A percentile compares a stretch with the other conserved stretches of the same genome.
Conservation (phyloP, 2,113 vertebrate genomes). For the Oryzias curvinotus region DNA sequence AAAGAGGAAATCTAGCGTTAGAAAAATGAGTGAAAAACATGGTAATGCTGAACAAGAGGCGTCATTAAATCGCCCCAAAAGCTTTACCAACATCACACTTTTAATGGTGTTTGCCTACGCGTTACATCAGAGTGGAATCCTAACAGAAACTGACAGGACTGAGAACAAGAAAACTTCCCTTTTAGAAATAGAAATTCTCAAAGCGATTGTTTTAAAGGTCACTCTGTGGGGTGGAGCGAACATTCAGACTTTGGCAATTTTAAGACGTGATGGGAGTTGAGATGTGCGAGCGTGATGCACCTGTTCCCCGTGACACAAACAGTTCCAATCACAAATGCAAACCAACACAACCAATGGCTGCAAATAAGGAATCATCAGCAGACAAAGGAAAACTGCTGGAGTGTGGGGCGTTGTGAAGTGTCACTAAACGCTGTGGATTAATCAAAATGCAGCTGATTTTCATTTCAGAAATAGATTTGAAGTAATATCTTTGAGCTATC, state of each 20-base stretch:
- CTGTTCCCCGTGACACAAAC: conserved; percentile 29
- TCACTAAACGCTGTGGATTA: too few relatives aligned
- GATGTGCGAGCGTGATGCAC: conserved; percentile 5
- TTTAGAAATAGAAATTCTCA: conserved; percentile 1
- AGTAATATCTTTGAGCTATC: too few relatives aligned
- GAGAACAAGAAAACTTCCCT: background rate
- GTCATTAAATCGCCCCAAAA: too few relatives aligned
- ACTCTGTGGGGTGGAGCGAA: conserved; percentile 16
- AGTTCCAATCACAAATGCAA: background rate
- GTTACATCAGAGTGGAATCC: background rate
- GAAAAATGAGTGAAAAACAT: background rate
- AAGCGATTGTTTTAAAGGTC: conserved; percentile 20
- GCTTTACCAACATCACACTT: too few relatives aligned
- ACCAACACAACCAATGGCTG: background rate
- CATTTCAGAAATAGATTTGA: too few relatives aligned
- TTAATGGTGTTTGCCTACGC: too few relatives aligned
- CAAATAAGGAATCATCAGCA: too few relatives aligned
- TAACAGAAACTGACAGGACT: background rate
- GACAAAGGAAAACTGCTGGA: too few relatives aligned
- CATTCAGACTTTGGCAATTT: conserved; percentile 14
- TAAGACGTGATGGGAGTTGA: conserved; percentile 16
- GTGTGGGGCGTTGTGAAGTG: too few relatives aligned
- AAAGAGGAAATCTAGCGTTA: background rate
- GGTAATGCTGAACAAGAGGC: too few relatives aligned
- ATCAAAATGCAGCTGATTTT: too few relatives aligned